A percentile compares a stretch with the other conserved stretches of the same genome.
Evolutionary conservation across 1,140 invertebrate genomes (phyloP).

Genomic region (Drosophila punjabiensis): DNA sequence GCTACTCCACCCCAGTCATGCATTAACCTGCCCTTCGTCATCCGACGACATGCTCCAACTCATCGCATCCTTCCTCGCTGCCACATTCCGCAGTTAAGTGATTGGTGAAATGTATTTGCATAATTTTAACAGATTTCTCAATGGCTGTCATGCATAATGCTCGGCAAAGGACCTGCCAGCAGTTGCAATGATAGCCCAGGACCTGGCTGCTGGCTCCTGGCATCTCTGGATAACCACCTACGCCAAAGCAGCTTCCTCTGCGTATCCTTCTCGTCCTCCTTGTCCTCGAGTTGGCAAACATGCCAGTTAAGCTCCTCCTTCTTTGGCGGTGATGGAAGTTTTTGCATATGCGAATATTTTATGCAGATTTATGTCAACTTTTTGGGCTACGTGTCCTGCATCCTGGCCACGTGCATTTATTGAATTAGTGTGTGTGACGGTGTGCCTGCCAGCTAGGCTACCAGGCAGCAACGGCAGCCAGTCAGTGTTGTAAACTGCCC

Average conservation of each 20-base stretch:
- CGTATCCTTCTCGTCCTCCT: background rate
- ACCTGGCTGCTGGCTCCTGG: background rate
- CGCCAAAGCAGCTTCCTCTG: background rate
- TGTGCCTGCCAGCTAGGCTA: constrained; percentile 15
- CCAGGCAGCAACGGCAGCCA: background rate
- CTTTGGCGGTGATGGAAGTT: constrained; percentile 51
- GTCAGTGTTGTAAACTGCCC: constrained; percentile 61
- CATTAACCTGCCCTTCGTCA: constrained; percentile 36
- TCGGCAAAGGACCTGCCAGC: constrained; percentile 55
- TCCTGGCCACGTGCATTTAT: constrained; percentile 75
- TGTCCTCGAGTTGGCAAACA: constrained; percentile 55
- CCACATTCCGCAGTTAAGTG: constrained; percentile 69
- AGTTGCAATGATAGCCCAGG: constrained; percentile 55
- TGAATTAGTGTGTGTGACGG: constrained; percentile 71
- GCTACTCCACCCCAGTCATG: constrained; percentile 13
- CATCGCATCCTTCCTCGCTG: constrained; percentile 6
- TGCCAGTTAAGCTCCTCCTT: constrained; percentile 63
- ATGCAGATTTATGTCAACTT: constrained; percentile 84
- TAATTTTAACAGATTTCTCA: constrained; percentile 83
- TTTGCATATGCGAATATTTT: constrained; percentile 82
- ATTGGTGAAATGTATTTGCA: constrained; percentile 82
- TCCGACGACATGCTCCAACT: constrained; percentile 16
- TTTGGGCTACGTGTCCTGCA: constrained; percentile 73
- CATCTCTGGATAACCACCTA: constrained; percentile 12
- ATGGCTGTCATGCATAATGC: constrained; percentile 76